phyloP scores from a whole-genome alignment of 2,113 vertebrate genomes.

The human region DNA sequence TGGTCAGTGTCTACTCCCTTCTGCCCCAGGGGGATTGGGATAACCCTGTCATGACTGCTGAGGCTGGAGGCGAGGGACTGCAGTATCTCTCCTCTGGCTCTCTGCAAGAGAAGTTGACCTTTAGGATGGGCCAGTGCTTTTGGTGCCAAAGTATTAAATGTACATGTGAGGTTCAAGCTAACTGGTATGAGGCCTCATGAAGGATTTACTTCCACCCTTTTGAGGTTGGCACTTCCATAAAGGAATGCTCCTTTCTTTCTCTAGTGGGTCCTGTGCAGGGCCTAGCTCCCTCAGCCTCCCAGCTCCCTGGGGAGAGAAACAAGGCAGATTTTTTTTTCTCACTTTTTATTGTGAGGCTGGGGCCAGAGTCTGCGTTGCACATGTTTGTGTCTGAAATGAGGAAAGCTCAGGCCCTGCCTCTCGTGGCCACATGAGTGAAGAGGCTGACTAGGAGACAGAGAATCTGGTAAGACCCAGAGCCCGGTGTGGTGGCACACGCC shows the following conservation, averaged over 20 bases:
- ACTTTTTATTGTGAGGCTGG: neutral
- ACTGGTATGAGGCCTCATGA: neutral
- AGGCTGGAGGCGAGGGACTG: neutral
- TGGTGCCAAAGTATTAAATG: neutral
- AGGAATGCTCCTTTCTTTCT: neutral
- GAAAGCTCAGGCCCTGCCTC: neutral
- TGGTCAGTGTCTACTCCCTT: neutral
- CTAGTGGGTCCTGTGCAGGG: neutral
- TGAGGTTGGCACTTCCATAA: neutral
- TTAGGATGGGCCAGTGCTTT: neutral
- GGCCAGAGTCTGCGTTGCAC: neutral
- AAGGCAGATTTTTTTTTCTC: neutral
- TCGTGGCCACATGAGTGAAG: conserved; percentile 2
- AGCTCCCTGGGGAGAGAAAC: neutral
- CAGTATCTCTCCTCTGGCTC: neutral
- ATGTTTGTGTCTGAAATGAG: neutral
- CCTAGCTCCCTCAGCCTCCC: neutral
- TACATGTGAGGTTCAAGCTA: neutral
- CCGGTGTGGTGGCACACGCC: neutral
- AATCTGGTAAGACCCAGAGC: neutral
- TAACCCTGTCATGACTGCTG: neutral
- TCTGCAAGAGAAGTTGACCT: neutral
- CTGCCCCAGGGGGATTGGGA: neutral
- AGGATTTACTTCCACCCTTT: neutral
- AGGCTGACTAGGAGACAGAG: neutral